A percentile compares a stretch with the other conserved stretches of the same genome.
Evolutionary conservation across 2,888 invertebrate genomes (phyloP).

Genomic region (Candidula unifasciata): DNA sequence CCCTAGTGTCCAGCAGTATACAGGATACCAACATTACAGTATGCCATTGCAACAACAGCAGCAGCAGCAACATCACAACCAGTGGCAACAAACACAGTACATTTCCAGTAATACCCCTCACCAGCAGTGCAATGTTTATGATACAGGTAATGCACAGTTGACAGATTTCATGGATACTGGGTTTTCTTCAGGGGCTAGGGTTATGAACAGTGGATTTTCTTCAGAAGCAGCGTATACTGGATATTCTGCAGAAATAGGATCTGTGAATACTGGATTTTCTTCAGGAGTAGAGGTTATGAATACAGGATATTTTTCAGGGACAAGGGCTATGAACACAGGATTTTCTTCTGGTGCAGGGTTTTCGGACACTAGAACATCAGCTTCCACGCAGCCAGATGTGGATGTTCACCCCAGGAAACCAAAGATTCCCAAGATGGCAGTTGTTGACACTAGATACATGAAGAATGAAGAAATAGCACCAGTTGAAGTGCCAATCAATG

Average conservation of each 20-base stretch:
- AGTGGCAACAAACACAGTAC: neutral
- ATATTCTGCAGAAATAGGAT: too few relatives aligned
- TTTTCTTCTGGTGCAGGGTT: neutral
- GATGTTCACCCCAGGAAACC: conserved; percentile 23
- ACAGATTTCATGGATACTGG: neutral
- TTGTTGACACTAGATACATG: conserved; percentile 68
- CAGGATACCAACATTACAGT: neutral
- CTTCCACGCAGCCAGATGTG: neutral
- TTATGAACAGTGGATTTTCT: neutral
- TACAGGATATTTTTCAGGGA: neutral
- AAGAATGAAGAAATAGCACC: conserved; percentile 58
- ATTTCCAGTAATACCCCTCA: neutral
- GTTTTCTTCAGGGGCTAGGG: neutral
- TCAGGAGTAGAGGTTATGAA: neutral
- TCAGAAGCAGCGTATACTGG: too few relatives aligned
- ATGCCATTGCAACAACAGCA: conserved; percentile 15
- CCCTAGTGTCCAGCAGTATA: neutral
- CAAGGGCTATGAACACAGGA: neutral
- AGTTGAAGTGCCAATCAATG: conserved; percentile 10
- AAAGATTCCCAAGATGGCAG: conserved; percentile 57
- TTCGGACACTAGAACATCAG: too few relatives aligned
- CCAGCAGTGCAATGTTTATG: conserved; percentile 2
- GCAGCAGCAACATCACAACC: neutral
- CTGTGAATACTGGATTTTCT: too few relatives aligned
- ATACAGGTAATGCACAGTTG: neutral